Conservation (phyloP, 1,140 invertebrate species). For the Varroa destructor region DNA sequence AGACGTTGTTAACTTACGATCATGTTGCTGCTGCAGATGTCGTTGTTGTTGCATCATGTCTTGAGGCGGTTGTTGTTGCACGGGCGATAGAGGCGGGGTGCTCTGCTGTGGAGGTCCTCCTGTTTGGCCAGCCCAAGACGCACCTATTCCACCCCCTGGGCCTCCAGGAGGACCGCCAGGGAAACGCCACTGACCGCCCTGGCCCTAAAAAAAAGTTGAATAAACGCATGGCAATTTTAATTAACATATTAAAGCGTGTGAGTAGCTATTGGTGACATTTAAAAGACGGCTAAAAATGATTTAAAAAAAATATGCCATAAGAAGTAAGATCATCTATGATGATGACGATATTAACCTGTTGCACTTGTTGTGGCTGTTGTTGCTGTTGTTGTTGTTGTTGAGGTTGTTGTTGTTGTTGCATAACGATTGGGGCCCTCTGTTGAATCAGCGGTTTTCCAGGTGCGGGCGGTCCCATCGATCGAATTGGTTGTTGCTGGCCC, state of each 20-base stretch:
- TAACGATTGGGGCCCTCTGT: conserved; percentile 14
- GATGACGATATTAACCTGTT: background rate
- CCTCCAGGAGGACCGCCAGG: too few species aligned
- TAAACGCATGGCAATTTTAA: too few species aligned
- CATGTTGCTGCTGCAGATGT: conserved; percentile 40
- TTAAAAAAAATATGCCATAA: too few species aligned
- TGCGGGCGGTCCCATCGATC: conserved; percentile 29
- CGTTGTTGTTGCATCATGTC: conserved; percentile 28
- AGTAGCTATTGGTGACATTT: too few species aligned
- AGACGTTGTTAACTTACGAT: conserved; percentile 22
- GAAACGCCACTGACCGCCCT: too few species aligned
- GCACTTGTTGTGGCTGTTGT: conserved; percentile 40
- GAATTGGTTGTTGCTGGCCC: conserved; percentile 33
- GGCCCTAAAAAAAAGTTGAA: too few species aligned
- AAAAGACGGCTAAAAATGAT: too few species aligned
- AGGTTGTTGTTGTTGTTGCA: conserved; percentile 28
- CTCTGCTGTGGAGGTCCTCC: too few species aligned
- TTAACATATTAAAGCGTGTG: too few species aligned
- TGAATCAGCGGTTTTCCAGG: conserved; percentile 22
- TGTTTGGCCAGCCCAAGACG: too few species aligned
- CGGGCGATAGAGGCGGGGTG: background rate
- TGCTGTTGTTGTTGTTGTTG: conserved; percentile 40
- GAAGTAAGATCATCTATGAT: too few species aligned
- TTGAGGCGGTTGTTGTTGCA: conserved; percentile 17
- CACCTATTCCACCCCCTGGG: too few species aligned